Base-by-base conservation (phyloP, 2,797 vertebrate species). In the Tenualosa thibaudeaui region DNA sequence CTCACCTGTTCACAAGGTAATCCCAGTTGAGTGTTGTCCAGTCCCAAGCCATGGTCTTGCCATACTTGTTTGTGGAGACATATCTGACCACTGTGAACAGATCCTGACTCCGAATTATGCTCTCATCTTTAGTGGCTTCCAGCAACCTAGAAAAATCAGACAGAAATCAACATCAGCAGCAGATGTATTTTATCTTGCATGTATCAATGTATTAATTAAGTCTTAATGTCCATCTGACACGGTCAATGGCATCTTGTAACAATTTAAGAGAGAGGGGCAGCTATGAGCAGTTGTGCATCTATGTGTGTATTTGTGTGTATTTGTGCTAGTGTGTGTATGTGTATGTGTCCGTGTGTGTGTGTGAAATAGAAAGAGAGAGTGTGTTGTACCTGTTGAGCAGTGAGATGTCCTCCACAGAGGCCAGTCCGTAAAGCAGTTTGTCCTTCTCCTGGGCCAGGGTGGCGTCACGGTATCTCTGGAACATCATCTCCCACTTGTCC, bases 1-100 rank as follows among this genome's bases (percentile, higher is more conserved):
- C 83, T 0, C 89, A 99, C 98, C 98, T 97, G 89, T 91, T 90
- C 7, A 99, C 95, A 81, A 99, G 94, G 89, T 96, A 97, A 46
- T 97, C 90, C 98, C 98, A 99, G 94, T 99, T 99, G 84, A 98
- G 95, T 0, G 96, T 97, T 84, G 97, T 93, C 98, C 98, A 99
- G 83, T 98, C 97, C 98, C 98, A 99, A 88, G 96, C 97, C 97
- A 99, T 98, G 24, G 81, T 94, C 92, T 97, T 96, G 40, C 98
- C 97, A 12, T 96, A 89, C 13, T 85, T 93, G 89, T 98, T 99
- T 62, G 93, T 93, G 0, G 98, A 97, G 84, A 99, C 97, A 0
- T 99, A 99, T 60, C 92, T 94, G 85, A 99, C 94, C 84, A 99
- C 92, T 1, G 96, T 98, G 91, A 99, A 98, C 82, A 99, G 93